Evolutionary conservation across 2,888 invertebrate genomes (phyloP), one percentile per base, ranked within the genome.

Genomic region (Rhynchonema sp.): DNA sequence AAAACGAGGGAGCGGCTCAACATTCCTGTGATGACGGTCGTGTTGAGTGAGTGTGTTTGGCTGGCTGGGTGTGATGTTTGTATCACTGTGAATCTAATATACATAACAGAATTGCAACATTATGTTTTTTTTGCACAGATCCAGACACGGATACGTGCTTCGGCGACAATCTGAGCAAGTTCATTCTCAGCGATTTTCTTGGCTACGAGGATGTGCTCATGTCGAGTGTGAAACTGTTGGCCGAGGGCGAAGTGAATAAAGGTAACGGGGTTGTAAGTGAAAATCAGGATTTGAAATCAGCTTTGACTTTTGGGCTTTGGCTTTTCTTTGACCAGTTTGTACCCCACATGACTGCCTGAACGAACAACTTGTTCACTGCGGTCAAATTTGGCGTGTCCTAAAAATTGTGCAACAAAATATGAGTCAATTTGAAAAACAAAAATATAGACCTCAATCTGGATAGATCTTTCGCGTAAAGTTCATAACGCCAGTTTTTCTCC

Each of bases 131-230:
- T 17, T 6, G 6, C 17, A 17, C 38, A 57, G 91, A 98, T 79
- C 91, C 96, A 0, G 80, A 80, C 55, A 83, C 81, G 60, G 87
- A 94, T 72, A 80, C 81, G 63, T 98, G 98, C 73, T 96, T 98
- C 75, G 96, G 96, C 0, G 92, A 94, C 74, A 76, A 83, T 0
- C 84, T 94, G 72, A 89, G 87, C 60, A 82, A 89, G 56, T 84
- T 90, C 69, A 81, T 98, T 63, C 81, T 98, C 49, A 86, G 88
- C 64, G 85, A 89, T 71, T 86, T 96, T 73, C 80, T 98, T 54
- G 98, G 98, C 30, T 98, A 96, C 70, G 94, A 98, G 72, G 96
- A 98, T 73, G 78, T 98, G 62, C 79, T 99, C 1, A 91, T 96
- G 88, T 86, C 92, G 0, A 90, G 91, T 58, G 87, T 98, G 60